Evolutionary conservation across 35 echinoderm and acorn worm species (phyloP).

Genomic region (Heliocidaris tuberculata): DNA sequence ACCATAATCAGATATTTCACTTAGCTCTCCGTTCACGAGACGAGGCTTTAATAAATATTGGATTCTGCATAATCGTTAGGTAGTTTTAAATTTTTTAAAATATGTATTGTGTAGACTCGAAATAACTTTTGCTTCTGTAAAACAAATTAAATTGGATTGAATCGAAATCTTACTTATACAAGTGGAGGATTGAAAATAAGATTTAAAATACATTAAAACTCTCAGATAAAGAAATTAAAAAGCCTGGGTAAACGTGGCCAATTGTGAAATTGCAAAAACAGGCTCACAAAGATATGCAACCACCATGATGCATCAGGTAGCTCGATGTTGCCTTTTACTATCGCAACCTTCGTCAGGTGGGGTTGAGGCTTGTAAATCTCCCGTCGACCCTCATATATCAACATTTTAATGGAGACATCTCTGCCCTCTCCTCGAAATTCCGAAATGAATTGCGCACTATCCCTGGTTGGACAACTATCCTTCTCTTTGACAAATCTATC

Average conservation of each 20-base stretch:
- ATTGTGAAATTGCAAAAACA: neutral
- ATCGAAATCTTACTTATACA: no score
- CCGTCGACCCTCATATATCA: slow-evolving; percentile 1
- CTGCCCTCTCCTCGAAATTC: neutral
- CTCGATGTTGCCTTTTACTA: neutral
- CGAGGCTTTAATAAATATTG: no score
- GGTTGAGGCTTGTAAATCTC: neutral
- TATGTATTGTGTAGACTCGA: no score
- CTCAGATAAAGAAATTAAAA: no score
- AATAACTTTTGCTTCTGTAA: no score
- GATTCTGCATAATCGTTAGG: no score
- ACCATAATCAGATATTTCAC: no score
- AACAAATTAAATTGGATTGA: no score
- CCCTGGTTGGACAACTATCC: neutral
- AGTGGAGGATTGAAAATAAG: no score
- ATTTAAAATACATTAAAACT: no score
- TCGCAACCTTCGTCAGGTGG: neutral
- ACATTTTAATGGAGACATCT: slow-evolving; percentile 11
- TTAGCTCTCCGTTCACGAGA: no score
- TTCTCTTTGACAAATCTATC: neutral
- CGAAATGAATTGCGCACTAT: neutral
- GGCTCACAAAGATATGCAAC: neutral
- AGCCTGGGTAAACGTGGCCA: neutral
- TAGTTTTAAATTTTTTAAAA: no score
- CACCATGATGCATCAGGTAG: neutral